Evolutionary conservation across 2,888 invertebrate genomes (phyloP), one percentile per base, ranked within the genome.

Genomic region (Harpalus rufipes): DNA sequence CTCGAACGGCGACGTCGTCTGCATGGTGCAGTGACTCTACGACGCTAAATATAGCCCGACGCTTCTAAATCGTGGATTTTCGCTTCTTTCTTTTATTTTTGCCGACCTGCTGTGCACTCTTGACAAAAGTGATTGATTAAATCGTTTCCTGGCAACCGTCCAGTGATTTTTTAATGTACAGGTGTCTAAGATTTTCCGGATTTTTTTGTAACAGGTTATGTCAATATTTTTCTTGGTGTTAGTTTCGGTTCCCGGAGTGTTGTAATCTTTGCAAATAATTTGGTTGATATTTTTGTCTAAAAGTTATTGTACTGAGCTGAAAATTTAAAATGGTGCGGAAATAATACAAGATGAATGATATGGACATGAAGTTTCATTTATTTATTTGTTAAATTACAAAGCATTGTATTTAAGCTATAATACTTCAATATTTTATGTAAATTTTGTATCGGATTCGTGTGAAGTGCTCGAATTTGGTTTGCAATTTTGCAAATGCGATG

Each of bases 11-110:
- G 80, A 72, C 84, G 80, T 80, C 56, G 51, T 85, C 85, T 86
- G 85, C 84, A 74, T 72, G 59, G 61, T 61, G 25, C 78, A 78
- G 25, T 56, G 78, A 56, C 56, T 41, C 51, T 18, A 58, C 85
- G 87, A 79, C 85, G 87, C 81, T 84, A 74, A 84, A 65, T 81
- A 58, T 56, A 65, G 76, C 41, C 44, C 79, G 76, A 39, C 63
- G 44, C 68, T 56, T 41, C 81, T 76, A 86, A 74, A 61, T 78
- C 83, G 81, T 74, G 58, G 85, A 76, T 83, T 76, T 83, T 68
- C 79, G 63, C 32, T 21, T 83, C 32, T 85, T 74, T 76, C 61
- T 61, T 83, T 76, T 83, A 83, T 83, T 83, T 83, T 74, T 76
- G 74, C 59, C 74, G 83, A 83, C 74, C n/a, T 59, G 74, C 59